phyloP scores from a whole-genome alignment of 2,888 invertebrate species.

The Latrodectus hesperus region DNA sequence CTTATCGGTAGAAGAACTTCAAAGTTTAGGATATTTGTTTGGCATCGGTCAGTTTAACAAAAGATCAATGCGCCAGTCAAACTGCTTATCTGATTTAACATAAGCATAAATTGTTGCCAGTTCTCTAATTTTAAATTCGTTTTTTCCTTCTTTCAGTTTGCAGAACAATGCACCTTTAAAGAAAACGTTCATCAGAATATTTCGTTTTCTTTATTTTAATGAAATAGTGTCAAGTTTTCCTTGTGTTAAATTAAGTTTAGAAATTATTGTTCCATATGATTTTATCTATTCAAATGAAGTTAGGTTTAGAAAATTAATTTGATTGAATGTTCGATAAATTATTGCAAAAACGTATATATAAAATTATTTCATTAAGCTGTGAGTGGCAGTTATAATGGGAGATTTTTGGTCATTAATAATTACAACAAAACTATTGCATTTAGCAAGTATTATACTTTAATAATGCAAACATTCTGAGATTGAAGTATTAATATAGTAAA shows the following conservation, averaged over 20 bases:
- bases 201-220: not conserved
- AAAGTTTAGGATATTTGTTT: not conserved
- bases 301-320: not conserved
- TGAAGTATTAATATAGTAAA: too few relatives aligned
- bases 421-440: too few relatives aligned
- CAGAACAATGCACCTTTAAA: not conserved
- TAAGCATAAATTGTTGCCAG: not conserved
- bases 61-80: not conserved
- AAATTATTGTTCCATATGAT: not conserved
- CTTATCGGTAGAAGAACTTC: not conserved
- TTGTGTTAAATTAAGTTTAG: not conserved
- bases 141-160: not conserved
- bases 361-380: too few relatives aligned
- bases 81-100: not conserved
- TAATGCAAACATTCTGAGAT: too few relatives aligned
- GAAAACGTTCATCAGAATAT: not conserved
- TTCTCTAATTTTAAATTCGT: not conserved
- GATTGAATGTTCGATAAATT: too few relatives aligned
- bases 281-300: not conserved
- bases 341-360: too few relatives aligned
- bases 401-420: too few relatives aligned
- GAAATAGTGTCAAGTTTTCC: not conserved
- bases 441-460: too few relatives aligned
- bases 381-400: too few relatives aligned
- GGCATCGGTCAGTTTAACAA: slow-evolving; percentile 9